Conservation (phyloP, 2,888 invertebrate species). For the Dicroscelio sp. region DNA sequence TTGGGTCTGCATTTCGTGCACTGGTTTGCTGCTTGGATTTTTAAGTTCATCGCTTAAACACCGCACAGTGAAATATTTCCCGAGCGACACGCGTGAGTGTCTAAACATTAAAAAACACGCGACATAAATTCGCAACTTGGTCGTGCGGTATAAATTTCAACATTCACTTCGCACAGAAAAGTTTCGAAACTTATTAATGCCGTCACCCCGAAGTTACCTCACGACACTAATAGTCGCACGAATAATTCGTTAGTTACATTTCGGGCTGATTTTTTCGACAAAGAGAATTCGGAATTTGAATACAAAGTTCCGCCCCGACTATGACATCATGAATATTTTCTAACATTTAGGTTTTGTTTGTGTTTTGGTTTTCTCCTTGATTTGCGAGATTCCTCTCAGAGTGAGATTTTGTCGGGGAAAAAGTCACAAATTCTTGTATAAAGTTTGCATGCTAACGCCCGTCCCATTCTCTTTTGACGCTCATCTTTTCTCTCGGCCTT, state of each 20-base stretch:
- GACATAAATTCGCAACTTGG: slow-evolving; percentile 29
- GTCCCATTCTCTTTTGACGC: slow-evolving; percentile 68
- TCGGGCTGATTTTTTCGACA: slow-evolving; percentile 38
- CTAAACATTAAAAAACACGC: slow-evolving; percentile 23
- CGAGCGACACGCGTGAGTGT: no score
- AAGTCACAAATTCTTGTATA: slow-evolving; percentile 78
- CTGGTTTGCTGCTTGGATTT: no score
- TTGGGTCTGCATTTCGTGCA: no score
- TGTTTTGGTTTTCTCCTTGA: slow-evolving; percentile 71
- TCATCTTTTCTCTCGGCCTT: slow-evolving; percentile 60
- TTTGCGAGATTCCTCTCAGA: slow-evolving; percentile 70
- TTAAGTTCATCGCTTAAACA: no score
- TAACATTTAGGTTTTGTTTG: slow-evolving; percentile 55
- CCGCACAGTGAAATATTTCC: no score
- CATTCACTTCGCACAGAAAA: slow-evolving; percentile 31
- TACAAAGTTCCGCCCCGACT: slow-evolving; percentile 38
- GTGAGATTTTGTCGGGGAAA: slow-evolving; percentile 69
- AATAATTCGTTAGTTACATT: slow-evolving; percentile 45
- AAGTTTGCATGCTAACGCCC: slow-evolving; percentile 76
- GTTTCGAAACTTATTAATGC: slow-evolving; percentile 42
- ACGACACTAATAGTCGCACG: slow-evolving; percentile 39
- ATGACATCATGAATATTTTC: slow-evolving; percentile 70
- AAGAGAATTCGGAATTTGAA: slow-evolving; percentile 50
- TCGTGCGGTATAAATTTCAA: slow-evolving; percentile 32
- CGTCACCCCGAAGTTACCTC: slow-evolving; percentile 19